A percentile compares a stretch with the other conserved stretches of the same genome.
Evolutionary conservation across 2,888 invertebrate genomes (phyloP).

Genomic region (Elegia similella): DNA sequence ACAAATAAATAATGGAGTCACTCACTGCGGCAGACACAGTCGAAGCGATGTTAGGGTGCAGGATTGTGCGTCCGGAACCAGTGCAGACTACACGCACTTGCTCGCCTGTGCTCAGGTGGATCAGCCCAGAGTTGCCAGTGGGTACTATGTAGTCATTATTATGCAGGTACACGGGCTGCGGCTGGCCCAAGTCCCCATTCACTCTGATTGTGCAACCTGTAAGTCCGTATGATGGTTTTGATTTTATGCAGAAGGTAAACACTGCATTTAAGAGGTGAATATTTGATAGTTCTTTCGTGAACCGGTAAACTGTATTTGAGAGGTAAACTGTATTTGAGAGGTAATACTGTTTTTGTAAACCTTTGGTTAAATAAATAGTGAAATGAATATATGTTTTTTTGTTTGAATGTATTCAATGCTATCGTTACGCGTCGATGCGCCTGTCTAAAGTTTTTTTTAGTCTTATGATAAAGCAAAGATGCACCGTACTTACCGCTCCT

Average conservation of each 20-base stretch:
- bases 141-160: conserved; percentile 54
- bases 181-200: conserved; percentile 75
- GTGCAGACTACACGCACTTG: conserved; percentile 57
- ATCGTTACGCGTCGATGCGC: too few relatives aligned
- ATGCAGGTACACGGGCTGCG: conserved; percentile 82
- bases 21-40: conserved; percentile 51
- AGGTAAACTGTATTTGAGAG: too few relatives aligned
- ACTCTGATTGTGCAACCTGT: conserved; percentile 69
- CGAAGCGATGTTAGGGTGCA: conserved; percentile 49
- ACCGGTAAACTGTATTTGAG: too few relatives aligned
- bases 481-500: conserved; percentile 48
- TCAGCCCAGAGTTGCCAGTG: conserved; percentile 53
- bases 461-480: too few relatives aligned
- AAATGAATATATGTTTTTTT: too few relatives aligned
- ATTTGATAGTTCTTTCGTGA: too few relatives aligned
- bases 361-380: too few relatives aligned
- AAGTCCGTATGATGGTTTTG: neutral
- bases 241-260: neutral
- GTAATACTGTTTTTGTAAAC: too few relatives aligned
- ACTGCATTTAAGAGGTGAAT: too few relatives aligned
- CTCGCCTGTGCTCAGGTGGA: conserved; percentile 51
- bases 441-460: too few relatives aligned
- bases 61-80: conserved; percentile 52
- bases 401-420: too few relatives aligned
- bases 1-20: conserved; percentile 14